These are phyloP conservation scores for Nyctereutes procyonoides DNA, from an alignment of 2,113 vertebrate species.

Conservation along the genomic window DNA sequence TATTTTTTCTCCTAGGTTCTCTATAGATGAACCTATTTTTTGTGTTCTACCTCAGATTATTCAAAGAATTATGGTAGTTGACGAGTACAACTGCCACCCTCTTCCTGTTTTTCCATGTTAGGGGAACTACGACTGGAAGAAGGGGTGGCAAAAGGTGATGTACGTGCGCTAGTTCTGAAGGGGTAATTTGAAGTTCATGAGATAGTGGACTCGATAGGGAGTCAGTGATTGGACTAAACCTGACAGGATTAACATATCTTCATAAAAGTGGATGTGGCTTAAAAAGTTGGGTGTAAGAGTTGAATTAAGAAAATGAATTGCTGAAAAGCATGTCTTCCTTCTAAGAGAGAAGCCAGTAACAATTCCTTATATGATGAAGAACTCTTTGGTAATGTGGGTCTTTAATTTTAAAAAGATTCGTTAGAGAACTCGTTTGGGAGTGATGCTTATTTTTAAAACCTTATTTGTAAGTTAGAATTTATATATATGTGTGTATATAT, in stretches of 20 bases:
- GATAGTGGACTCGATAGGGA: not conserved
- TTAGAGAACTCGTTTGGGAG: not conserved
- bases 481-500: not conserved
- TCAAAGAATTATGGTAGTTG: not conserved
- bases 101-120: not conserved
- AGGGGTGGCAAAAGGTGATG: not conserved
- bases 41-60: not conserved
- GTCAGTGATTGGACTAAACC: not conserved
- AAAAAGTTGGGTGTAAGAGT: not conserved
- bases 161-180: not conserved
- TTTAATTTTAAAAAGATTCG: not conserved
- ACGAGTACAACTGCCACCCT: not conserved
- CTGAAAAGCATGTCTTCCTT: not conserved
- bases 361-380: not conserved
- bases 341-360: not conserved
- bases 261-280: not conserved
- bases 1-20: not conserved
- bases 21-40: not conserved
- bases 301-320: constrained; percentile 1
- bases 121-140: not conserved
- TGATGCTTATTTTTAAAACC: not conserved
- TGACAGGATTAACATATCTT: not conserved
- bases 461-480: constrained; percentile 13
- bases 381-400: not conserved
- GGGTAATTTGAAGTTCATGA: not conserved